Conservation (phyloP, 2,888 invertebrate genomes). For the Drosophila flavopinicola region DNA sequence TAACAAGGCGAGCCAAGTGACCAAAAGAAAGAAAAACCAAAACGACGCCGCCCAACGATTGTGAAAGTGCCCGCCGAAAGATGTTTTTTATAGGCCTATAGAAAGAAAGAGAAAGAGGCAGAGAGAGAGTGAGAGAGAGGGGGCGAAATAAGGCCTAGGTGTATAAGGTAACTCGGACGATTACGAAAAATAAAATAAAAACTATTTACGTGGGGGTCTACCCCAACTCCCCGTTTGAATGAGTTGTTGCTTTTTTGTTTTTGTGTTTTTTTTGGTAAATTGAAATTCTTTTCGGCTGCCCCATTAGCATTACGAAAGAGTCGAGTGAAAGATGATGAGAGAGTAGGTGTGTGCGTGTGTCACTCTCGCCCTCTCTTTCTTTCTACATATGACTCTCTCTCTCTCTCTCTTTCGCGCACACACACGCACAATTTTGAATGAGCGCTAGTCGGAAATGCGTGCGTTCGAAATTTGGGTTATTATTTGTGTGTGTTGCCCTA, state of each 20-base stretch:
- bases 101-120: background rate
- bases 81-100: background rate
- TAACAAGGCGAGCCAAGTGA: constrained; percentile 32
- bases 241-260: constrained; percentile 1
- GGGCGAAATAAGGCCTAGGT: constrained; percentile 13
- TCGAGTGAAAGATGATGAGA: constrained; percentile 44
- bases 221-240: constrained; percentile 15
- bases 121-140: background rate
- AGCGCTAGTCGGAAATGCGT: constrained; percentile 65
- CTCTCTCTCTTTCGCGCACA: constrained; percentile 5
- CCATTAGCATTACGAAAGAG: constrained; percentile 55
- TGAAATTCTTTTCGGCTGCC: constrained; percentile 26
- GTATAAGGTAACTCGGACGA: no score
- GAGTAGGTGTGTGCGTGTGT: constrained; percentile 15
- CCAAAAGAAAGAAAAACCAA: background rate
- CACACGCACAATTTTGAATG: constrained; percentile 21
- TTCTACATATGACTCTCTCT: no score
- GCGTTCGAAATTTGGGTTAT: constrained; percentile 73
- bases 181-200: constrained; percentile 15
- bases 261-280: constrained; percentile 2
- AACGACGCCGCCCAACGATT: constrained; percentile 15
- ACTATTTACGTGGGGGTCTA: constrained; percentile 19
- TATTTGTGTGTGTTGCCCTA: constrained; percentile 70
- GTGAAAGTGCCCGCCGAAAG: constrained; percentile 39
- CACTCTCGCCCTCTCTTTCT: background rate